Base-by-base conservation (phyloP, 2,888 invertebrate genomes). In the Tetropium fuscum region DNA sequence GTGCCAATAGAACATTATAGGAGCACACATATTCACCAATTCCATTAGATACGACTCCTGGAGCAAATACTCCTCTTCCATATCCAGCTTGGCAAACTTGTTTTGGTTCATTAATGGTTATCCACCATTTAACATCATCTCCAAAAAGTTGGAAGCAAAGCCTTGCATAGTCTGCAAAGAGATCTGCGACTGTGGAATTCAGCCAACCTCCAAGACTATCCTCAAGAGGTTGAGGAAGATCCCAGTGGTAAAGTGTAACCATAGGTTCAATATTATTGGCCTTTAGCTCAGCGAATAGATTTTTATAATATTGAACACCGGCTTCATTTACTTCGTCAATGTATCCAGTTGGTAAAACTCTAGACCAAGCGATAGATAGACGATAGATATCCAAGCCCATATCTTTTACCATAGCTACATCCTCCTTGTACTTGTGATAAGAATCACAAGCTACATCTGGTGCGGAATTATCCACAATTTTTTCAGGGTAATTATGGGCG, bases 391-490 rank as follows among this genome's bases (percentile, higher is more conserved):
- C 69, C 1, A 86, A 84, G 0, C 87, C 87, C 1, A 90, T 78
- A 13, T 84, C 74, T 55, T 83, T 84, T 49, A 90, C 71, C 41
- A 89, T 74, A 19, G 79, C 72, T 0, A 90, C 85, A 68, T 92
- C 91, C 34, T 87, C 85, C 69, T 83, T 83, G 76, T 85, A 87
- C 68, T 81, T 84, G 77, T 89, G 86, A 76, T 90, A 91, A 13
- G 89, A 89, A 75, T 90, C 88, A 51, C 87, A 86, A 0, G 90
- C 87, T 0, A 87, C 79, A 70, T 90, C 88, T 0, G 86, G 90
- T 49, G 85, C 89, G 16, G 60, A 58, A 20, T 43, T 16, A 25
- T 61, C 64, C 15, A 13, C 11, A 6, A 64, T 49, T 45, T 19
- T 56, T 13, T 64, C 47, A 0, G 66, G 60, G n/a, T 49, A 16